Conservation (phyloP, 2,797 vertebrate genomes). For the Diplodus sargus region DNA sequence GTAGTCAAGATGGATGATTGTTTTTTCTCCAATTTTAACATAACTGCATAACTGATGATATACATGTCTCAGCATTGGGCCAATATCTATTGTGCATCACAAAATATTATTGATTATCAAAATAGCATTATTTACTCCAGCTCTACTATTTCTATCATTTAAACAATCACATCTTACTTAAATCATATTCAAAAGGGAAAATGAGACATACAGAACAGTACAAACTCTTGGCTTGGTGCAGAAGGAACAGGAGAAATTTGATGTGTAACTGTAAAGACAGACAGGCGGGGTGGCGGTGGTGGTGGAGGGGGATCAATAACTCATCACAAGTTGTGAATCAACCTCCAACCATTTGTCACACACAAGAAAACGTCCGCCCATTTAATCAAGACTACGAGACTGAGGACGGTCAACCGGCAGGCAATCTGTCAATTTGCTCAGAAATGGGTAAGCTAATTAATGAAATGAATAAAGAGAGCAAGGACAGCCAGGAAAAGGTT, state of each 20-base stretch:
- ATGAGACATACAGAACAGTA: conserved; percentile 5
- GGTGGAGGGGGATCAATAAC: conserved; percentile 80
- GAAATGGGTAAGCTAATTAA: conserved; percentile 83
- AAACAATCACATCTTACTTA: not conserved
- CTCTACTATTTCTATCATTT: not conserved
- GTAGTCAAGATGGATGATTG: too few relatives aligned
- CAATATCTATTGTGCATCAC: too few relatives aligned
- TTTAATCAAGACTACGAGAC: conserved; percentile 85
- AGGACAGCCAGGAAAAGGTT: conserved; percentile 81
- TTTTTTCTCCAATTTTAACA: too few relatives aligned
- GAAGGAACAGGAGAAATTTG: conserved; percentile 67
- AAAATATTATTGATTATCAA: not conserved
- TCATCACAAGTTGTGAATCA: conserved; percentile 85
- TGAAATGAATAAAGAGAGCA: conserved; percentile 83
- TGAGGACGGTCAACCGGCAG: conserved; percentile 68
- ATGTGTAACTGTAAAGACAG: conserved; percentile 70
- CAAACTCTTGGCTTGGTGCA: conserved; percentile 23
- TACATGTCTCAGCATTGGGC: too few relatives aligned
- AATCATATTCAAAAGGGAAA: not conserved
- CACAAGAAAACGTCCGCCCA: conserved; percentile 83
- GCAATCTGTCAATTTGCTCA: conserved; percentile 78
- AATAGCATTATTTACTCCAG: not conserved
- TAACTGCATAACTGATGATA: too few relatives aligned
- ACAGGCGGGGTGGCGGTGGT: conserved; percentile 22
- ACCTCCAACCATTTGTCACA: conserved; percentile 80